phyloP scores from a whole-genome alignment of 2,797 vertebrate species.

The Notolepis coatsorum region DNA sequence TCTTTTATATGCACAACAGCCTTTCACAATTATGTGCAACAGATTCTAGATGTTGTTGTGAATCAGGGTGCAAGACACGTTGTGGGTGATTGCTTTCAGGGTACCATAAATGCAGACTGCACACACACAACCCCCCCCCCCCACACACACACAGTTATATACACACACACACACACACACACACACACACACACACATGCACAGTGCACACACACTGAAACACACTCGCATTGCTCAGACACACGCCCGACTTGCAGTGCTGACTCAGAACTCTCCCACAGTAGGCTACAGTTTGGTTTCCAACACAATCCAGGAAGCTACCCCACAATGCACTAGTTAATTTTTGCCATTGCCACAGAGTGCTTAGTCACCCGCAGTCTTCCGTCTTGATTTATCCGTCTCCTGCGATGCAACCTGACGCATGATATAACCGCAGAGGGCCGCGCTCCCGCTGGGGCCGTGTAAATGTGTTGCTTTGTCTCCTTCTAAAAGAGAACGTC shows the following conservation, averaged over 20 bases:
- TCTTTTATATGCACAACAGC: too few species aligned
- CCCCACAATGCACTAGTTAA: slow-evolving; percentile 5
- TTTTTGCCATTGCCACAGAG: neutral
- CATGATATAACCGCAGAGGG: slow-evolving; percentile 3
- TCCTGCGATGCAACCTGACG: slow-evolving; percentile 45
- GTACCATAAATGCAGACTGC: too few species aligned
- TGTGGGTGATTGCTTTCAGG: too few species aligned
- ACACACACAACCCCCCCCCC: too few species aligned
- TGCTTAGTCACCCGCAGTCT: slow-evolving; percentile 32
- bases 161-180: slow-evolving; percentile 5
- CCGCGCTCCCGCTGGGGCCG: slow-evolving; percentile 3
- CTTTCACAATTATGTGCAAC: too few species aligned
- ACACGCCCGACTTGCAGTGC: neutral
- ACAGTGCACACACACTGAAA: neutral
- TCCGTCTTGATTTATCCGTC: slow-evolving; percentile 56
- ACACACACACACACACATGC: neutral
- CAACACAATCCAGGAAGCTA: slow-evolving; percentile 14
- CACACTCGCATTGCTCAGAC: neutral
- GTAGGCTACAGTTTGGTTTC: neutral
- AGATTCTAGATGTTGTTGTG: too few species aligned
- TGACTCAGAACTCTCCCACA: too few species aligned
- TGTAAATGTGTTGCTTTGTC: slow-evolving; percentile 10
- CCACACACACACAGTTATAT: slow-evolving; percentile 63
- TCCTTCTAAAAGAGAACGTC: slow-evolving; percentile 18
- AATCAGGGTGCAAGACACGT: too few species aligned